These are phyloP conservation scores for Hassar affinis DNA, from an alignment of 2,113 vertebrate genomes.

Conservation along the genomic window DNA sequence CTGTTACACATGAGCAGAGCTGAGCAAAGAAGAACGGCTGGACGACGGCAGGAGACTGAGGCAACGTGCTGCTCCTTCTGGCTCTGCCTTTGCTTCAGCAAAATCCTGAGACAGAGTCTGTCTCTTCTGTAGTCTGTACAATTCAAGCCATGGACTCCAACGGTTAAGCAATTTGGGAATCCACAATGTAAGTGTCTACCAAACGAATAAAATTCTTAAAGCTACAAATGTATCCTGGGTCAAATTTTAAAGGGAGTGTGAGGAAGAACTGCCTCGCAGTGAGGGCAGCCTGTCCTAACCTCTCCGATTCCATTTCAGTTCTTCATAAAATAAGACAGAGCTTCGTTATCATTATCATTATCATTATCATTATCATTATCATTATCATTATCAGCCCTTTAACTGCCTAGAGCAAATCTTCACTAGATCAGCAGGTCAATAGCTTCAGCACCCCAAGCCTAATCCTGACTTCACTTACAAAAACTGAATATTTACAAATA, in stretches of 20 bases:
- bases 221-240: not conserved
- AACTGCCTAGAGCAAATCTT: not conserved
- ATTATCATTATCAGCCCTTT: not conserved
- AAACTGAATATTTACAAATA: not conserved
- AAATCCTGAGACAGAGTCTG: not conserved
- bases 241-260: not conserved
- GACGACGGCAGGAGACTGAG: conserved; percentile 3
- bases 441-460: not conserved
- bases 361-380: not conserved
- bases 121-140: not conserved
- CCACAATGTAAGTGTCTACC: not conserved
- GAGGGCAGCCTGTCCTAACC: not conserved
- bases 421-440: not conserved
- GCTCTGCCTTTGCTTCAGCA: conserved; percentile 1
- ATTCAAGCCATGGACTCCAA: not conserved
- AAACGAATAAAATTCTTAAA: not conserved
- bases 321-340: not conserved
- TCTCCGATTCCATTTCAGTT: not conserved
- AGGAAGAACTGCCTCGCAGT: not conserved
- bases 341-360: not conserved
- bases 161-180: not conserved
- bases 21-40: not conserved
- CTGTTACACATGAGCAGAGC: conserved; percentile 38
- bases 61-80: not conserved
- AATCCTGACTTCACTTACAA: not conserved